Conservation (phyloP, 2,797 vertebrate species). For the Delichon dasypus region DNA sequence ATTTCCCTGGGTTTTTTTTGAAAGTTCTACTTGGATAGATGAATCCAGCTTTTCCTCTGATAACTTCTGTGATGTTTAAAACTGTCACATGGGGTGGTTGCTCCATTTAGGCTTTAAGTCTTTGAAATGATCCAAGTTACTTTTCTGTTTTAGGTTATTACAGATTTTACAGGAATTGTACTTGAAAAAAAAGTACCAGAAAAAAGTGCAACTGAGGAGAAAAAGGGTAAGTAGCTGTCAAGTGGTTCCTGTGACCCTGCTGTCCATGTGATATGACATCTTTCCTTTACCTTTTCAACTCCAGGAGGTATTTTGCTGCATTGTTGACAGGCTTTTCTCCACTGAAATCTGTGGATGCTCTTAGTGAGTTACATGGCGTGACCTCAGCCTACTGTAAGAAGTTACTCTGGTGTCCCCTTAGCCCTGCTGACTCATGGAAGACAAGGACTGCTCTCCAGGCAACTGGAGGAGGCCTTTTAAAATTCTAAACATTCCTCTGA, state of each 20-base stretch:
- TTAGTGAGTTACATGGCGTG: not conserved
- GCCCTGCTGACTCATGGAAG: not conserved
- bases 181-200: constrained; percentile 73
- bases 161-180: constrained; percentile 85
- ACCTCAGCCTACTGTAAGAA: not conserved
- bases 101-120: not conserved
- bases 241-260: not conserved
- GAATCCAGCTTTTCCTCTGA: not conserved
- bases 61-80: not conserved
- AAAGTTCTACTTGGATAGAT: not conserved
- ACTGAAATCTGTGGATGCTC: not conserved
- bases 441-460: not conserved
- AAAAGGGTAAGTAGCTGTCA: constrained; percentile 50
- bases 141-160: constrained; percentile 80
- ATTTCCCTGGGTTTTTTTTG: not conserved
- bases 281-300: not conserved
- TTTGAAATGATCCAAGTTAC: not conserved
- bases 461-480: not conserved
- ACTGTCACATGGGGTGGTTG: not conserved
- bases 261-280: not conserved
- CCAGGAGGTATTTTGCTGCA: not conserved
- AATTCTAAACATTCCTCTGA: not conserved
- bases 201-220: not conserved
- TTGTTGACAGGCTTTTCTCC: not conserved
- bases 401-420: not conserved